phyloP scores from a whole-genome alignment of 1,140 invertebrate genomes.

The Cydia pomonella region DNA sequence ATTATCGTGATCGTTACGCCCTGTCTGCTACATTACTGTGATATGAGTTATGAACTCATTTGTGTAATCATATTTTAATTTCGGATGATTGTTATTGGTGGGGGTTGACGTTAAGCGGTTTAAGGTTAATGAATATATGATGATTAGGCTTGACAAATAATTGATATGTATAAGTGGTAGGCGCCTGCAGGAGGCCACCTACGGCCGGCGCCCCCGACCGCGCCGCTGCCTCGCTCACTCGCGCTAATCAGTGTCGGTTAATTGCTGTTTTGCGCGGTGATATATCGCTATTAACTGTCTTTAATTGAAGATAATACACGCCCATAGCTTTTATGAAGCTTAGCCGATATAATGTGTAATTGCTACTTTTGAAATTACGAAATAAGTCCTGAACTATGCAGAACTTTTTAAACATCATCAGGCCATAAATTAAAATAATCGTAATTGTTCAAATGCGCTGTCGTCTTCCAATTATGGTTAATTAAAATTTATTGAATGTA shows the following conservation, averaged over 20 bases:
- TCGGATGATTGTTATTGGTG: constrained; percentile 56
- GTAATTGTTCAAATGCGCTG: constrained; percentile 57
- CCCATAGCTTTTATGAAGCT: constrained; percentile 11
- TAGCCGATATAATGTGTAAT: not conserved
- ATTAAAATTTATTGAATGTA: constrained; percentile 70
- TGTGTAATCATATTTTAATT: constrained; percentile 49
- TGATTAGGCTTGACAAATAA: constrained; percentile 58
- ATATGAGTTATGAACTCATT: constrained; percentile 64
- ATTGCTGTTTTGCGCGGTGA: constrained; percentile 71
- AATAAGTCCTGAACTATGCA: not conserved
- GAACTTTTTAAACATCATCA: constrained; percentile 10
- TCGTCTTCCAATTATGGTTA: constrained; percentile 63
- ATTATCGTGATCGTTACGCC: constrained; percentile 64
- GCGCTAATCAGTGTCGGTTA: constrained; percentile 59
- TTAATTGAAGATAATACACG: constrained; percentile 50
- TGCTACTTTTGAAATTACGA: not conserved
- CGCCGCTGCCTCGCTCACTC: constrained; percentile 40
- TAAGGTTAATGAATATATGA: constrained; percentile 60
- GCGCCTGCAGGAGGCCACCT: constrained; percentile 40
- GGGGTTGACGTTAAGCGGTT: constrained; percentile 52
- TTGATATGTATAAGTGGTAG: constrained; percentile 46
- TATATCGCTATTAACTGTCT: constrained; percentile 55
- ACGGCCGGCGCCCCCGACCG: constrained; percentile 41
- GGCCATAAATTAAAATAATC: constrained; percentile 47
- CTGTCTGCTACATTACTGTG: constrained; percentile 50